A percentile compares a stretch with the other conserved stretches of the same genome.
Evolutionary conservation across 1,140 invertebrate species (phyloP).

Genomic region (Platorchestia sp.): DNA sequence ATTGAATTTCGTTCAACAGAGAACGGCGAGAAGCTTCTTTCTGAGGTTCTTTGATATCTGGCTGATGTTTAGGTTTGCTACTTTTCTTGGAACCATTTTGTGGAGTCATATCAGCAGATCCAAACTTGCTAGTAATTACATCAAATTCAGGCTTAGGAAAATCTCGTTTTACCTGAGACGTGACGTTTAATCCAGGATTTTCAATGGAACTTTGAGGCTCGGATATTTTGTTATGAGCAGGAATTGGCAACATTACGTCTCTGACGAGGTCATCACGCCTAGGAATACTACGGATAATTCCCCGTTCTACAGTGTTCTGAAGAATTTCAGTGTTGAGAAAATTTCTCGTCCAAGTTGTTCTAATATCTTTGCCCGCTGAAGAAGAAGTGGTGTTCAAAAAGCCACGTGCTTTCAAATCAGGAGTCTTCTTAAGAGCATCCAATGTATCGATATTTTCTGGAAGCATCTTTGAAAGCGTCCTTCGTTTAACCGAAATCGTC

Average conservation of each 20-base stretch:
- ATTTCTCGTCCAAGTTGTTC: neutral
- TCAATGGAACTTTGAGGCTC: neutral
- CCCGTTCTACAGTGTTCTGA: neutral
- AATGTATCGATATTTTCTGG: neutral
- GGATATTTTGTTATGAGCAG: neutral
- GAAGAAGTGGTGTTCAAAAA: neutral
- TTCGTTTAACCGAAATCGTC: neutral
- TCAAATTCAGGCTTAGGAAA: too few relatives aligned
- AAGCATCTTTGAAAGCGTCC: neutral
- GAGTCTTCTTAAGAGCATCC: neutral
- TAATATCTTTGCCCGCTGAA: neutral
- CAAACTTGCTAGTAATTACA: neutral
- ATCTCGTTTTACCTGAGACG: too few relatives aligned
- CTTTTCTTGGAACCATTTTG: neutral
- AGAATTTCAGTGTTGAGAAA: neutral
- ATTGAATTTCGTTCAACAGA: neutral
- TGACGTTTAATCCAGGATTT: too few relatives aligned
- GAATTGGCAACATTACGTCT: neutral
- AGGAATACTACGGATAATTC: neutral
- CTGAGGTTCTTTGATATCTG: neutral
- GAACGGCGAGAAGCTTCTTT: neutral
- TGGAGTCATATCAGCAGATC: neutral
- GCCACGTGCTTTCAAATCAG: neutral
- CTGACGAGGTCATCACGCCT: neutral
- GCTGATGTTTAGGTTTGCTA: neutral